A percentile compares a stretch with the other conserved stretches of the same genome.
phyloP scores from a whole-genome alignment of 92 coral and sea anemone species.

The Epizoanthus stellaris region DNA sequence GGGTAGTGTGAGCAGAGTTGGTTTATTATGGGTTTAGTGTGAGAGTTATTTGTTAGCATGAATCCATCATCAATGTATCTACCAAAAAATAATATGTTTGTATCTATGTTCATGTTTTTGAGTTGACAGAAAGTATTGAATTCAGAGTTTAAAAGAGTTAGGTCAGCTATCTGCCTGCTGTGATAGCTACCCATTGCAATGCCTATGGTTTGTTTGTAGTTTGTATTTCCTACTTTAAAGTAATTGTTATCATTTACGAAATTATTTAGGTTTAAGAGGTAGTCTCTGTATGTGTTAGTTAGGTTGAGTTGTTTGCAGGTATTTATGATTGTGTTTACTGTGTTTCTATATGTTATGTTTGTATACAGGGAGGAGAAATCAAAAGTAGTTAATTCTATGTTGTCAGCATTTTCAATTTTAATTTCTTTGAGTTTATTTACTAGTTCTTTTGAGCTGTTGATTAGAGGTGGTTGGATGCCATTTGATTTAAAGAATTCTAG shows the following conservation, averaged over 20 bases:
- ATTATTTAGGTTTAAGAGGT: constrained; percentile 49
- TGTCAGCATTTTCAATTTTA: constrained; percentile 20
- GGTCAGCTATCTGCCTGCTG: no score
- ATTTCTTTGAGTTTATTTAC: constrained; percentile 25
- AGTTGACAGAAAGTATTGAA: constrained; percentile 23
- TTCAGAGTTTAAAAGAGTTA: constrained; percentile 31
- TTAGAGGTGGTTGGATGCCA: no score
- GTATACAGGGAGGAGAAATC: no score
- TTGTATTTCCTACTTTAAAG: constrained; percentile 34
- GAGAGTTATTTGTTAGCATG: neutral
- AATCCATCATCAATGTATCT: neutral
- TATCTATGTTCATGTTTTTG: neutral
- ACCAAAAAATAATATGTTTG: neutral
- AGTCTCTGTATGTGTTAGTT: constrained; percentile 35
- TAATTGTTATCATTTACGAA: constrained; percentile 40
- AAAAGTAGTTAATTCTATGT: constrained; percentile 31
- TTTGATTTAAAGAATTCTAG: no score
- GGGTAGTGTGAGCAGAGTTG: neutral
- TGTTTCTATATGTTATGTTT: no score
- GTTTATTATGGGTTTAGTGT: neutral
- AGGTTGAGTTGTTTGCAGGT: constrained; percentile 56
- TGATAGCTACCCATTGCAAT: constrained; percentile 62
- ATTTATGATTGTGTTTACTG: constrained; percentile 14
- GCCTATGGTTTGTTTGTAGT: constrained; percentile 50
- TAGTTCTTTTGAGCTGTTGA: no score